Percentiles rank a stretch among this genome's conserved stretches.
phyloP scores from a whole-genome alignment of 1,140 invertebrate species.

The Piezodorus guildinii region DNA sequence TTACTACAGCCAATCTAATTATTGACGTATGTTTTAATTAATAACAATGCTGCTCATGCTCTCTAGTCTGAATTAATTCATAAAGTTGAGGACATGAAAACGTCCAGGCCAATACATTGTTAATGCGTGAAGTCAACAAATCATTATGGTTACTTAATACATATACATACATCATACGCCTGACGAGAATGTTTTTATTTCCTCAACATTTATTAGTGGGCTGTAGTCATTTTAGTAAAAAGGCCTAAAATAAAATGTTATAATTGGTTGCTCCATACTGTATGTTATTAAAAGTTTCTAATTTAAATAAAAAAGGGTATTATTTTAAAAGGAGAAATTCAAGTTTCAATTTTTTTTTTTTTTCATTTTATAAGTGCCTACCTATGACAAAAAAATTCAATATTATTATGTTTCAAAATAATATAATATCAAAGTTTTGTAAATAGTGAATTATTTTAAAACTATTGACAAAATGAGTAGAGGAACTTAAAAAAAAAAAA shows the following conservation, averaged over 20 bases:
- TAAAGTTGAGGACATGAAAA: not conserved
- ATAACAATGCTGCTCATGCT: slow-evolving; percentile 3
- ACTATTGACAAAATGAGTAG: no score
- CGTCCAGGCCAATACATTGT: not conserved
- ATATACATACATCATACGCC: not conserved
- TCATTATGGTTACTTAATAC: not conserved
- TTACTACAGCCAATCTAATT: not conserved
- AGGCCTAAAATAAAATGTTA: slow-evolving; percentile 7
- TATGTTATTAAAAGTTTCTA: slow-evolving; percentile 6
- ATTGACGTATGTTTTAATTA: not conserved
- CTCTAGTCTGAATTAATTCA: not conserved
- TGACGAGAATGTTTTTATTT: not conserved
- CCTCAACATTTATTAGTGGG: not conserved
- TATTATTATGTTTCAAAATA: no score
- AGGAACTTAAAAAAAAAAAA: no score
- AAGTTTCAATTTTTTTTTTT: no score
- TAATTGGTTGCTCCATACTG: slow-evolving; percentile 5
- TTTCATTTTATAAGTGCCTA: no score
- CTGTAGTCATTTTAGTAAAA: slow-evolving; percentile 12
- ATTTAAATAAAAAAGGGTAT: slow-evolving; percentile 3
- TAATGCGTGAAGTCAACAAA: not conserved
- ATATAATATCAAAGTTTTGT: no score
- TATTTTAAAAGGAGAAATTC: not conserved
- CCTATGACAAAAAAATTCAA: no score
- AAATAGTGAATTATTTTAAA: no score